Evolutionary conservation across 2,797 vertebrate species (phyloP), one percentile per base, ranked within the genome.

Genomic region (Dermochelys coriacea): DNA sequence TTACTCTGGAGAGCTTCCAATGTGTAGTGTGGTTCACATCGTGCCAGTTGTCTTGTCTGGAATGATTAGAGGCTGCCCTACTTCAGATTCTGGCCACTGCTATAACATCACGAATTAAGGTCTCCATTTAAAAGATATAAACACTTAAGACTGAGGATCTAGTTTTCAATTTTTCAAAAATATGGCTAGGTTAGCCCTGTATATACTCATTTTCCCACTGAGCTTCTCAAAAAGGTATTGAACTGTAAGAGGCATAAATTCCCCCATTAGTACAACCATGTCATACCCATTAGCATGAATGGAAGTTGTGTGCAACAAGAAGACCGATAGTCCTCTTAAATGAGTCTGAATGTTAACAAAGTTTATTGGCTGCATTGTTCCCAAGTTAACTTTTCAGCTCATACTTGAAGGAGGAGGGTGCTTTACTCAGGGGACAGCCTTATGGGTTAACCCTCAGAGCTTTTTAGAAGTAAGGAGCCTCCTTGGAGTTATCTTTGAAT

Each of bases 201-300:
- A 31, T 77, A 49, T 77, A 5, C 27, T 77, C 15, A 31, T 77
- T 77, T 77, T 49, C 45, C 45, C 25, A 49, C 14, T 41, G 68
- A 23, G 19, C 25, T 31, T 31, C 27, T 49, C 49, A 49, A 49
- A 47, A 77, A 49, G 74, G 45, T 75, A 10, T 49, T 2, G 29
- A 77, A 31, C 45, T 77, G 4, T 29, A 49, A 45, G 41, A 77
- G 25, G 74, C 29, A 16, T 34, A 78, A 12, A 8, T 84, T 95
- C 31, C 41, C 19, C 93, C 74, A 80, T 52, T 54, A 87, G 23
- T 49, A 15, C 93, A 90, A n/a, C 51, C 93, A 75, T 92, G 1
- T 84, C 93, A 86, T 47, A 81, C 29, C 6, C 80, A 83, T 77
- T 89, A 83, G 34, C 10, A 85, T 91, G 94, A 96, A 81, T 23